Evolutionary conservation across 2,113 vertebrate genomes (phyloP).

Genomic region (Coreoperca whiteheadi): DNA sequence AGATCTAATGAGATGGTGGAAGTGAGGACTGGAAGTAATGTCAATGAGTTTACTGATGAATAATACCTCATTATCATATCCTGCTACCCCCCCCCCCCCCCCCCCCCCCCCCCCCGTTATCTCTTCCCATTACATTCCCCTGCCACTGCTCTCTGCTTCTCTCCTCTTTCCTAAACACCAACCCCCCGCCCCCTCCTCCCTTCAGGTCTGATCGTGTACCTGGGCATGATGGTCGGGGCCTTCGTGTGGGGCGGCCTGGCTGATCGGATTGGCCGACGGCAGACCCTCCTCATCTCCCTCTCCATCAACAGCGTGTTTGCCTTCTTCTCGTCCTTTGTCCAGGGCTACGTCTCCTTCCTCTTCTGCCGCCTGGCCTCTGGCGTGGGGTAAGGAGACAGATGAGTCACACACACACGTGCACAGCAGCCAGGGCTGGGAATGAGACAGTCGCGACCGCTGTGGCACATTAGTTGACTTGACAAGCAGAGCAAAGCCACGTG

Average conservation of each 20-base stretch:
- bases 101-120: slow-evolving; percentile 33
- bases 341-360: slow-evolving; percentile 97
- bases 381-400: slow-evolving; percentile 88
- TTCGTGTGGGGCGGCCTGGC: slow-evolving; percentile 97
- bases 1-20: slow-evolving; percentile 32
- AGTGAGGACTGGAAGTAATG: slow-evolving; percentile 32
- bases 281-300: slow-evolving; percentile 97
- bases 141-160: slow-evolving; percentile 1
- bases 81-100: no score
- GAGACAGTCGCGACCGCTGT: slow-evolving; percentile 27
- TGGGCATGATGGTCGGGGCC: slow-evolving; percentile 99
- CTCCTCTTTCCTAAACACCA: background rate
- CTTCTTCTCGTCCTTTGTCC: slow-evolving; percentile 99
- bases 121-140: background rate
- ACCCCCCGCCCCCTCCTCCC: background rate
- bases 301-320: slow-evolving; percentile 98
- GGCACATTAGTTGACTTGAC: background rate
- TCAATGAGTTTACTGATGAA: slow-evolving; percentile 48
- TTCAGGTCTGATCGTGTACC: slow-evolving; percentile 93
- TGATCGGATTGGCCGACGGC: slow-evolving; percentile 93
- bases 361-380: slow-evolving; percentile 96
- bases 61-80: slow-evolving; percentile 44
- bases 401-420: slow-evolving; percentile 27
- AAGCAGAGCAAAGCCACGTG: background rate
- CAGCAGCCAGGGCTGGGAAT: slow-evolving; percentile 8